phyloP scores from a whole-genome alignment of 2,113 vertebrate genomes.

The Eretmochelys imbricata region DNA sequence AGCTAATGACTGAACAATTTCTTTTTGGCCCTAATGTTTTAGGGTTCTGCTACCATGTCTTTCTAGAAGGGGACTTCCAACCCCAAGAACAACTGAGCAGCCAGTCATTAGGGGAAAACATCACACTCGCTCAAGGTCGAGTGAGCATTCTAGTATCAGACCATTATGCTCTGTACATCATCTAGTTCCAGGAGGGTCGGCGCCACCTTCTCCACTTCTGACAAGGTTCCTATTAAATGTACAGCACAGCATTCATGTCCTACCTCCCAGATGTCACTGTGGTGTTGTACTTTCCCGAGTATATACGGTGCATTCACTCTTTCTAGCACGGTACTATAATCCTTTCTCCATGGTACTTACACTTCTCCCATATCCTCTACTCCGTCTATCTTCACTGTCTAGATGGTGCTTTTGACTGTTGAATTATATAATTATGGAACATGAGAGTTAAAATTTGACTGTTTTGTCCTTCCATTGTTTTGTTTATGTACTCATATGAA shows the following conservation, averaged over 20 bases:
- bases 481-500: slow-evolving; percentile 73
- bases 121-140: slow-evolving; percentile 73
- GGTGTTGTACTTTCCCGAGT: slow-evolving; percentile 69
- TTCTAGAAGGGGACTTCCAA: slow-evolving; percentile 80
- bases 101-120: slow-evolving; percentile 77
- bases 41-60: slow-evolving; percentile 78
- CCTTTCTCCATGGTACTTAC: slow-evolving; percentile 52
- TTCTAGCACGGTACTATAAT: slow-evolving; percentile 52
- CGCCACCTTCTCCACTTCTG: slow-evolving; percentile 75
- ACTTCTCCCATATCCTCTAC: slow-evolving; percentile 54
- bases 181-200: slow-evolving; percentile 71
- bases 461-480: slow-evolving; percentile 70
- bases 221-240: slow-evolving; percentile 79
- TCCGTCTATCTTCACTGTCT: slow-evolving; percentile 62
- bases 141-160: slow-evolving; percentile 78
- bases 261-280: slow-evolving; percentile 75
- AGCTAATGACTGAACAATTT: slow-evolving; percentile 76
- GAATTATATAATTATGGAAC: slow-evolving; percentile 13
- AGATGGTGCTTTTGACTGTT: slow-evolving; percentile 41
- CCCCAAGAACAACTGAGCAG: slow-evolving; percentile 76
- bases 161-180: slow-evolving; percentile 73
- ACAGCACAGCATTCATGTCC: slow-evolving; percentile 71
- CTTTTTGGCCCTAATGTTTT: slow-evolving; percentile 80
- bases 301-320: slow-evolving; percentile 61
- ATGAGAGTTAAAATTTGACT: slow-evolving; percentile 44